Base-by-base conservation (phyloP, 2,113 vertebrate species). In the Perca flavescens region DNA sequence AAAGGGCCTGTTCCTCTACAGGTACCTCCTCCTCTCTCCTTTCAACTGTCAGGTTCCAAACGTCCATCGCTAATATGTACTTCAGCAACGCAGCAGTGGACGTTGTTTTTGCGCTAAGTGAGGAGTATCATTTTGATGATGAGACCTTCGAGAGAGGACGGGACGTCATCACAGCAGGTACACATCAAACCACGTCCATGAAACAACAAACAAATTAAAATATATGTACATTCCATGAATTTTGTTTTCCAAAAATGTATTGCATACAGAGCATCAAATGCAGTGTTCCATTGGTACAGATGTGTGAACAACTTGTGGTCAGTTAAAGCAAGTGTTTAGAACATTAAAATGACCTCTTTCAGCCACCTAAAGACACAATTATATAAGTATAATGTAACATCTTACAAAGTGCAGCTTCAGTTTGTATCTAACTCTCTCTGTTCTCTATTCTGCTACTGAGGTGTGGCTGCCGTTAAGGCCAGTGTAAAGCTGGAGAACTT, bases 11-110 rank as follows among this genome's bases (percentile, higher is more conserved):
- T 34, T 89, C 77, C 0, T 47, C 80, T 2, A 25, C 43, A 11
- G 69, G 43, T 3, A 14, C 52, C 21, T 57, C 77, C 54, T 47
- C 75, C 4, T 52, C 70, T 19, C 2, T 86, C 16, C 5, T 86
- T 50, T 92, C 92, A 5, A 74, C 83, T 3, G 25, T 84, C 50
- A 66, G 5, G 5, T 94, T 91, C 90, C 19, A 66, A 22, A 50
- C 25, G 0, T 57, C 90, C 25, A 89, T 95, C 14, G 2, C 12
- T n/a, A 58, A 8, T 0, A 89, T 93, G 16, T 90, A 81, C 74
- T 28, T 89, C 21, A 86, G 84, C 80, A 95, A 95, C 4, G 91
- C 88, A 2, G 4, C 0, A 0, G 91, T 95, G 43, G 93, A 94
- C 1, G 16, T 58, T 3, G 12, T 50, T 12, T 85, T 28, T n/a